phyloP scores from a whole-genome alignment of 1,140 invertebrate genomes.

The Oncopeltus fasciatus region DNA sequence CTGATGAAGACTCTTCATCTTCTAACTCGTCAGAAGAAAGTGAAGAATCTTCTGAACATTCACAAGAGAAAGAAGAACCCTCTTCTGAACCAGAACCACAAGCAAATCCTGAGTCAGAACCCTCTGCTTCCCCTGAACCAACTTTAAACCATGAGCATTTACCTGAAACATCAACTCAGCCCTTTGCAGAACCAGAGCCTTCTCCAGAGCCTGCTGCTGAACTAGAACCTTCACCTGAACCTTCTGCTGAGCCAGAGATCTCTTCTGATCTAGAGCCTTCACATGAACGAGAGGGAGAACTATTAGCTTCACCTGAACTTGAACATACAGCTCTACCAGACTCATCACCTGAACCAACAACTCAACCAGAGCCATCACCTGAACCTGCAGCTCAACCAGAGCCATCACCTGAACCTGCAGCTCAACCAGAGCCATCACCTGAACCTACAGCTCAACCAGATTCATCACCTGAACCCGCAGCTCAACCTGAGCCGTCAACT shows the following conservation, averaged over 20 bases:
- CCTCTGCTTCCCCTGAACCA: slow-evolving; percentile 16
- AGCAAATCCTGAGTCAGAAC: slow-evolving; percentile 22
- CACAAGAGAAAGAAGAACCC: not conserved
- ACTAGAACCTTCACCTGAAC: not conserved
- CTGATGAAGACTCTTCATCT: not conserved
- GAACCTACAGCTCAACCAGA: slow-evolving; percentile 21
- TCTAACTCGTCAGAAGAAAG: not conserved
- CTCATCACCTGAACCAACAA: slow-evolving; percentile 25
- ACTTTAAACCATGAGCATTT: slow-evolving; percentile 24
- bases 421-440: slow-evolving; percentile 25
- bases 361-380: slow-evolving; percentile 26
- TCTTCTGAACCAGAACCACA: slow-evolving; percentile 24
- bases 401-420: not conserved
- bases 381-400: slow-evolving; percentile 26
- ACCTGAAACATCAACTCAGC: slow-evolving; percentile 21
- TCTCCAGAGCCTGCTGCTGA: slow-evolving; percentile 23
- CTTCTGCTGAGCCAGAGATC: slow-evolving; percentile 1
- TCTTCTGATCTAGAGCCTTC: slow-evolving; percentile 22
- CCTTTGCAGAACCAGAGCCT: slow-evolving; percentile 17
- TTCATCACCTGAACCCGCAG: slow-evolving; percentile 20
- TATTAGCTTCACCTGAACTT: slow-evolving; percentile 26
- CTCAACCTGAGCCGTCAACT: slow-evolving; percentile 23
- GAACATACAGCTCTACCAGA: slow-evolving; percentile 26
- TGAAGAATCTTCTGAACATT: not conserved
- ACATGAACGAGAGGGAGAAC: slow-evolving; percentile 23